Evolutionary conservation across 2,888 invertebrate genomes (phyloP), one percentile per base, ranked within the genome.

Genomic region (Dromius quadrimaculatus): DNA sequence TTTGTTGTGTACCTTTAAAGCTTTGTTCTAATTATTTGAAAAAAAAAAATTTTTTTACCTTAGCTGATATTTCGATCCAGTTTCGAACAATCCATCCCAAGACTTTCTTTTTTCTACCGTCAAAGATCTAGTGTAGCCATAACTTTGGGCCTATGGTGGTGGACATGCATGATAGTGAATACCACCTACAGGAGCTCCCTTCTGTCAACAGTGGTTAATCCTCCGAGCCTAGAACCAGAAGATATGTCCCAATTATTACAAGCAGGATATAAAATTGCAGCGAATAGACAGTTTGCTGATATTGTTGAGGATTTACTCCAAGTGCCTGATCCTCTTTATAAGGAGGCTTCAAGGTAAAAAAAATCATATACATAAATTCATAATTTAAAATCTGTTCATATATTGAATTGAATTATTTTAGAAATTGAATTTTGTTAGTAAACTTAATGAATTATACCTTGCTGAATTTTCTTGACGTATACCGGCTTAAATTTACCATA

Each of bases 121-220:
- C 20, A 22, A 0, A 20, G 62, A 13, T 15, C 62, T 20, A 70
- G 36, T n/a, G 38, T 47, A 6, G 57, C 65, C 1, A 17, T 72
- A 11, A 54, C 70, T 43, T 38, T 73, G 15, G 23, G 61, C 1
- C 23, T 65, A 5, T 73, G 73, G 73, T 71, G 70, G 63, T 45
- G 69, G 47, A 43, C 61, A 8, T 72, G 71, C 11, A 22, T 73
- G 1, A 68, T 71, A 15, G 1, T 72, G 4, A 72, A 68, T 28
- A 71, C 71, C 3, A 61, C 64, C 2, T 73, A 73, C 61, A 71
- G 72, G 32, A 73, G 73, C 13, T 72, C 71, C 34, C 45, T 73
- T 20, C 43, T 71, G 2, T 65, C 73, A 2, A 19, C 71, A 4
- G 66, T 73, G 6, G 71, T 72, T 13, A 71, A 73, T 45, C 73